phyloP scores from a whole-genome alignment of 1,140 invertebrate genomes.

The Neotoxoptera formosana region DNA sequence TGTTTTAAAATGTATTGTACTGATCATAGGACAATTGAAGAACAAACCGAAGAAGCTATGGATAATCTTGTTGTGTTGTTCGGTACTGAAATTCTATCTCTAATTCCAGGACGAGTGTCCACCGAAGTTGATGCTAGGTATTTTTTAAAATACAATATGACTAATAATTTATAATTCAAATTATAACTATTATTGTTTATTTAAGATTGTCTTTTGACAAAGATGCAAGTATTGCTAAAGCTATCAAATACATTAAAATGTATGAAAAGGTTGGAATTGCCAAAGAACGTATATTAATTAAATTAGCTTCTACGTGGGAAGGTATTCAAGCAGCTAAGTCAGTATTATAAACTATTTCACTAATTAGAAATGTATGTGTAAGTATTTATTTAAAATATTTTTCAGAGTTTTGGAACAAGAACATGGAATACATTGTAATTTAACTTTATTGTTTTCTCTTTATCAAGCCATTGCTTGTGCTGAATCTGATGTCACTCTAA shows the following conservation, averaged over 20 bases:
- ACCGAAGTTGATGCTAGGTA: slow-evolving; percentile 98
- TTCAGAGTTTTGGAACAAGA: slow-evolving; percentile 87
- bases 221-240: slow-evolving; percentile 88
- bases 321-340: slow-evolving; percentile 97
- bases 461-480: slow-evolving; percentile 97
- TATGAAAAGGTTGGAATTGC: slow-evolving; percentile 89
- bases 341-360: slow-evolving; percentile 59
- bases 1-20: slow-evolving; percentile 47
- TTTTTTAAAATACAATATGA: slow-evolving; percentile 44
- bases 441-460: slow-evolving; percentile 96
- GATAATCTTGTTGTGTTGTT: slow-evolving; percentile 96
- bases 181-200: slow-evolving; percentile 23
- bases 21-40: slow-evolving; percentile 70
- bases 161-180: background rate
- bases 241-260: slow-evolving; percentile 84
- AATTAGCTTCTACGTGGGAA: slow-evolving; percentile 98
- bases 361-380: background rate
- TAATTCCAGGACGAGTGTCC: slow-evolving; percentile 96
- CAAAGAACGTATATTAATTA: slow-evolving; percentile 95
- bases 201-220: slow-evolving; percentile 94
- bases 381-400: slow-evolving; percentile 55
- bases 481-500: slow-evolving; percentile 95
- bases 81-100: slow-evolving; percentile 96
- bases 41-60: slow-evolving; percentile 81
- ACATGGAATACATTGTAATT: slow-evolving; percentile 95